A percentile compares a stretch with the other conserved stretches of the same genome.
Evolutionary conservation across 2,113 vertebrate genomes (phyloP).

Genomic region (Dicentrarchus labrax): DNA sequence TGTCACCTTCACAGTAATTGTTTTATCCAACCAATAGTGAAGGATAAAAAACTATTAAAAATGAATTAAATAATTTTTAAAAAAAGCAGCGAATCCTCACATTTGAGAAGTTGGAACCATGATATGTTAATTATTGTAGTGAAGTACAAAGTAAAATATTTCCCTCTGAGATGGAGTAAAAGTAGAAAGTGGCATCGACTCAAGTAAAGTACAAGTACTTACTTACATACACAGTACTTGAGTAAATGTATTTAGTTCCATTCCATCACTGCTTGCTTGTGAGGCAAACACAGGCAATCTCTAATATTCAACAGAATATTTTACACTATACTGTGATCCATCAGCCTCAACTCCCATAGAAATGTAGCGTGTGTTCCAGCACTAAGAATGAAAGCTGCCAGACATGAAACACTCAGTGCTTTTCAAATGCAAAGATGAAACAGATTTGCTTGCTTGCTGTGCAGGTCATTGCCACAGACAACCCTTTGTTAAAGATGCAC

Average conservation of each 20-base stretch:
- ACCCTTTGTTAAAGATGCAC: constrained; percentile 69
- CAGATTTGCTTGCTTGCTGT: constrained; percentile 50
- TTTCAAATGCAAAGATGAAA: constrained; percentile 54
- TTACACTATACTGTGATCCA: background rate
- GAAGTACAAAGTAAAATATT: background rate
- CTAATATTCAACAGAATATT: too few relatives aligned
- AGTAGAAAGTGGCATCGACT: background rate
- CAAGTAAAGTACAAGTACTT: background rate
- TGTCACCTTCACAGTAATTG: background rate
- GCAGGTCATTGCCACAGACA: constrained; percentile 59
- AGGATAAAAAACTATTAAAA: background rate
- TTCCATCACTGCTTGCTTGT: background rate
- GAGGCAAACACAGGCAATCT: background rate
- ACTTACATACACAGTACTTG: background rate
- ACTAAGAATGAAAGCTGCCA: constrained; percentile 32
- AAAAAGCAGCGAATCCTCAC: background rate
- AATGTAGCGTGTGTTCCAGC: background rate
- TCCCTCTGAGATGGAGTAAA: background rate
- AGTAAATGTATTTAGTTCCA: background rate
- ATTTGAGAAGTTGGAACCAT: background rate
- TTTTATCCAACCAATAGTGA: too few relatives aligned
- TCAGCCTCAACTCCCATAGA: background rate
- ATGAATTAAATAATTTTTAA: background rate
- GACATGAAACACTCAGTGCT: constrained; percentile 53
- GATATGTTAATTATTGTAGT: background rate